Evolutionary conservation across 2,888 invertebrate genomes (phyloP).

Genomic region (Sturmia bella): DNA sequence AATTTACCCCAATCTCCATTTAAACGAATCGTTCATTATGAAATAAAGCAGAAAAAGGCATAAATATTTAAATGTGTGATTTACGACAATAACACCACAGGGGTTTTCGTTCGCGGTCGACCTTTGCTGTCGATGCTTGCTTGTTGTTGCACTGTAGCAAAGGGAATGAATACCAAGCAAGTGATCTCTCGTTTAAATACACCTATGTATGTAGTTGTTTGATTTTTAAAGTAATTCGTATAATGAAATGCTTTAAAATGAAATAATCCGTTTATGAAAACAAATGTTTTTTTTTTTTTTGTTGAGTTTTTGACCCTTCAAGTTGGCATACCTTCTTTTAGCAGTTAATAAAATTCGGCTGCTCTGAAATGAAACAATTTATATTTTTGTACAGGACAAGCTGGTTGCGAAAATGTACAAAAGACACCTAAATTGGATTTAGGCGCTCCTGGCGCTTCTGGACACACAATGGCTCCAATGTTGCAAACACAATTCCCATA

Average conservation of each 20-base stretch:
- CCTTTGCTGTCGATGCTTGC: constrained; percentile 54
- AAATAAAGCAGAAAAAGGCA: constrained; percentile 68
- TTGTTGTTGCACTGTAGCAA: constrained; percentile 12
- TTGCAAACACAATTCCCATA: constrained; percentile 61
- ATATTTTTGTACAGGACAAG: constrained; percentile 64
- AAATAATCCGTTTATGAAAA: too few species aligned
- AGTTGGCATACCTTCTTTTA: constrained; percentile 38
- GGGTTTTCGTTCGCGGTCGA: constrained; percentile 62
- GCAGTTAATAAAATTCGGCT: constrained; percentile 48
- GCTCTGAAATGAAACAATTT: constrained; percentile 55
- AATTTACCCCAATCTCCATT: constrained; percentile 55
- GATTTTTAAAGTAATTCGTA: too few species aligned
- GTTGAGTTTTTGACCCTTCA: not conserved
- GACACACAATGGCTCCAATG: constrained; percentile 65
- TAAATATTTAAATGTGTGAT: constrained; percentile 75
- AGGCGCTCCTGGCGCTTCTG: constrained; percentile 72
- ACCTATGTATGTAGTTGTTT: too few species aligned
- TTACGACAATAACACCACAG: constrained; percentile 73
- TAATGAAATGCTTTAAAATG: too few species aligned
- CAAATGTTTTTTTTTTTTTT: not conserved
- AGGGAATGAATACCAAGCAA: constrained; percentile 41
- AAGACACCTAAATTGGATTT: constrained; percentile 73
- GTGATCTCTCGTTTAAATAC: too few species aligned
- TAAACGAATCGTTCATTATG: constrained; percentile 64
- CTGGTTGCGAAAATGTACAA: constrained; percentile 67